A percentile compares a stretch with the other conserved stretches of the same genome.
Conservation (phyloP, 2,797 vertebrate genomes). For the Adelosebastes latens region DNA sequence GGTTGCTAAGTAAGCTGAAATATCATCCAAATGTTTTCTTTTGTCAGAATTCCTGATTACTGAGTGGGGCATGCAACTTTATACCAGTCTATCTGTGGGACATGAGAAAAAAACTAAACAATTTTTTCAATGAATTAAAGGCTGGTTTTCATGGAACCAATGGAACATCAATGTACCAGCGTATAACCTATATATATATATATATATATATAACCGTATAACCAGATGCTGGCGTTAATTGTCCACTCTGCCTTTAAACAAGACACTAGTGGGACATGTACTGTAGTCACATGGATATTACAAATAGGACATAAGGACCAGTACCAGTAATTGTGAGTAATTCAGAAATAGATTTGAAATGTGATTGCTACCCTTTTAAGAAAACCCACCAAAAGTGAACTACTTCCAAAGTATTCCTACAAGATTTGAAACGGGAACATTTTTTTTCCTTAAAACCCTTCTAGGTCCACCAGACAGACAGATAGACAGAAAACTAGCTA, state of each 20-base stretch:
- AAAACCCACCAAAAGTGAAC: slow-evolving; percentile 50
- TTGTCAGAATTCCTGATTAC: neutral
- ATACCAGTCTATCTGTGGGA: neutral
- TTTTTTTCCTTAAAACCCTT: slow-evolving; percentile 65
- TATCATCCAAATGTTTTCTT: neutral
- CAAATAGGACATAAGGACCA: slow-evolving; percentile 4
- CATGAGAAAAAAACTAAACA: neutral
- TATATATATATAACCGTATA: neutral
- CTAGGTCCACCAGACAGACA: slow-evolving; percentile 77
- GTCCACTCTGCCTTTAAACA: neutral
- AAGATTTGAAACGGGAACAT: slow-evolving; percentile 64
- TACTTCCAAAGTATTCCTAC: slow-evolving; percentile 49
- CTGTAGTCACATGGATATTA: slow-evolving; percentile 28
- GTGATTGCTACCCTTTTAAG: slow-evolving; percentile 42
- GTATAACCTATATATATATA: neutral
- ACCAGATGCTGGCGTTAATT: slow-evolving; percentile 6
- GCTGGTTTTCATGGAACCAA: slow-evolving; percentile 12
- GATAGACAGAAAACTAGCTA: slow-evolving; percentile 71
- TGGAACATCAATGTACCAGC: neutral
- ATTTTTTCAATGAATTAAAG: neutral
- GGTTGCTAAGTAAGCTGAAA: neutral
- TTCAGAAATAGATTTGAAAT: slow-evolving; percentile 56
- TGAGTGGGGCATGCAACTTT: neutral
- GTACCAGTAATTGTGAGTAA: slow-evolving; percentile 3
- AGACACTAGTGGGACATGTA: slow-evolving; percentile 13